Conservation (phyloP, 2,797 vertebrate species). For the Lagocephalus sceleratus region DNA sequence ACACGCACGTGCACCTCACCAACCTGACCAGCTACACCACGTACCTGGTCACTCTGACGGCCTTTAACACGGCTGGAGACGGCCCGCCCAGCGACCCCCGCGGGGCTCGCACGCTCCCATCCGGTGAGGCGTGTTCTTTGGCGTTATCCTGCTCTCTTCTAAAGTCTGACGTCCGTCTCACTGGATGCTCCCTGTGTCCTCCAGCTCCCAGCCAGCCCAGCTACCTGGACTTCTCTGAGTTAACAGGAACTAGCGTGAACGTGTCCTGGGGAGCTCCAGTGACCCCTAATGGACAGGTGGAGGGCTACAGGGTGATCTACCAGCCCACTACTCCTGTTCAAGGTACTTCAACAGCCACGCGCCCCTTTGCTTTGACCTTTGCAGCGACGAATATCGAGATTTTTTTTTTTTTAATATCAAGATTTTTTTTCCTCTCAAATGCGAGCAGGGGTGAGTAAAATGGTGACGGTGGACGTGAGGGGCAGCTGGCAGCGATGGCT, state of each 20-base stretch:
- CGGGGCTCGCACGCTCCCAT: conserved; percentile 84
- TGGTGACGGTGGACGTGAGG: conserved; percentile 92
- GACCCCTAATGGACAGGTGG: conserved; percentile 88
- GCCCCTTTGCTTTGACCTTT: not conserved
- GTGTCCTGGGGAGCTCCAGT: conserved; percentile 90
- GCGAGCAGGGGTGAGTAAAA: conserved; percentile 90
- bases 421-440: not conserved
- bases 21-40: conserved; percentile 90
- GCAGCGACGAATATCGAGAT: not conserved
- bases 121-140: conserved; percentile 72
- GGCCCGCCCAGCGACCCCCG: conserved; percentile 86
- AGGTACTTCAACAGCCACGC: conserved; percentile 65
- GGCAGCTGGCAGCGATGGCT: conserved; percentile 93
- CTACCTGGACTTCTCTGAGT: conserved; percentile 89
- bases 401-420: not conserved
- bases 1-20: conserved; percentile 81
- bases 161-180: not conserved
- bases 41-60: conserved; percentile 86
- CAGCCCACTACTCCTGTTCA: conserved; percentile 87
- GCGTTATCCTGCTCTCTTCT: not conserved
- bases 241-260: conserved; percentile 88
- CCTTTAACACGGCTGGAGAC: conserved; percentile 91
- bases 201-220: conserved; percentile 88
- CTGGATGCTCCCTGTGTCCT: conserved; percentile 7
- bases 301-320: conserved; percentile 92